A percentile compares a stretch with the other conserved stretches of the same genome.
These are phyloP conservation scores for Phortica variegata DNA, from an alignment of 1,140 invertebrate genomes.

Conservation along the genomic window DNA sequence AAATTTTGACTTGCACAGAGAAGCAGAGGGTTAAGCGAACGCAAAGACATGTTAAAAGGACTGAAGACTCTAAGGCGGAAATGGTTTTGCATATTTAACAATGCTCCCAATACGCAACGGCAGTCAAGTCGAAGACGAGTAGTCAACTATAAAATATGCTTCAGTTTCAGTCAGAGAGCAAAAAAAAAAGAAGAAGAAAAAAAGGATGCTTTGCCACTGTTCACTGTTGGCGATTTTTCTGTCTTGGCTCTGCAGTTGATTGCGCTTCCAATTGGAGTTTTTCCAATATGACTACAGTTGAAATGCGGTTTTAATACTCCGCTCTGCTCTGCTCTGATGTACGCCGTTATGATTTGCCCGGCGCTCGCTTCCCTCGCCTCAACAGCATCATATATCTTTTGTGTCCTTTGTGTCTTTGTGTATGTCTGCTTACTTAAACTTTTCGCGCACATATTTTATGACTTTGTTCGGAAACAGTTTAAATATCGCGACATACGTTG, in stretches of 20 bases:
- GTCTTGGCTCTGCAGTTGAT: too few relatives aligned
- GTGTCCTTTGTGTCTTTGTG: not conserved
- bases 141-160: constrained; percentile 51
- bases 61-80: too few relatives aligned
- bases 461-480: constrained; percentile 14
- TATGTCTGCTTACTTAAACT: not conserved
- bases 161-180: too few relatives aligned
- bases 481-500: constrained; percentile 23
- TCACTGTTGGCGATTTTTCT: too few relatives aligned
- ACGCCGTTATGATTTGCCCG: constrained; percentile 18
- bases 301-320: too few relatives aligned
- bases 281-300: not conserved
- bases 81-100: constrained; percentile 55
- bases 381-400: constrained; percentile 22
- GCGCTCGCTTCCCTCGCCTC: constrained; percentile 2
- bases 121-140: constrained; percentile 15
- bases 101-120: constrained; percentile 29
- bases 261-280: constrained; percentile 13
- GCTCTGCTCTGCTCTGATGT: too few relatives aligned
- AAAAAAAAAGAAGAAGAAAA: too few relatives aligned
- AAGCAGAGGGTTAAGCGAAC: not conserved
- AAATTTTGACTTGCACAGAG: constrained; percentile 4
- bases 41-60: constrained; percentile 31
- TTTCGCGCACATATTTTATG: constrained; percentile 1
- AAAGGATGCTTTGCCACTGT: too few relatives aligned